Evolutionary conservation across 2,888 invertebrate genomes (phyloP).

Genomic region (Perizoma flavofasciatum): DNA sequence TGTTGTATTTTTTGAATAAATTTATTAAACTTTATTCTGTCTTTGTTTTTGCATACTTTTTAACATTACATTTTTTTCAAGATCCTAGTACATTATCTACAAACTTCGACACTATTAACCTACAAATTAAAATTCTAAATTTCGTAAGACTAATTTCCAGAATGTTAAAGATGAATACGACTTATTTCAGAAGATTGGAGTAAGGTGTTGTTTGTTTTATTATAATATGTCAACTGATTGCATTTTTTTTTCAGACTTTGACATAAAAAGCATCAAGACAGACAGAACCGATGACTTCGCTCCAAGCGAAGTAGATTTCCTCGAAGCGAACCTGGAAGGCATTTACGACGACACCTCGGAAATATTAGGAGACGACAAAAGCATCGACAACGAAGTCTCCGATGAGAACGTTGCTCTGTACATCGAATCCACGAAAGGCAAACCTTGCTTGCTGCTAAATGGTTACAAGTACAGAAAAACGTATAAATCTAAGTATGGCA

Average conservation of each 20-base stretch:
- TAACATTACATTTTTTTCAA: neutral
- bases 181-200: too few relatives aligned
- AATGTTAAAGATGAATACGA: too few relatives aligned
- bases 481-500: conserved; percentile 57
- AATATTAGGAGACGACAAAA: conserved; percentile 18
- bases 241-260: conserved; percentile 18
- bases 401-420: conserved; percentile 51
- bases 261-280: conserved; percentile 21
- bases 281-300: conserved; percentile 26
- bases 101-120: neutral
- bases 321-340: conserved; percentile 36
- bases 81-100: neutral
- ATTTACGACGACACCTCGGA: conserved; percentile 29
- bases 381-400: conserved; percentile 8
- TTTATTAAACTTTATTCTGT: conserved; percentile 3
- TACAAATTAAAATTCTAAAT: too few relatives aligned
- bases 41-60: neutral
- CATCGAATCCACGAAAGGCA: conserved; percentile 58
- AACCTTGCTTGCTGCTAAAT: conserved; percentile 59
- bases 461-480: conserved; percentile 63
- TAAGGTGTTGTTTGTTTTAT: too few relatives aligned
- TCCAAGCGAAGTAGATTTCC: conserved; percentile 34
- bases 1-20: conserved; percentile 27
- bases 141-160: too few relatives aligned
- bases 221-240: neutral